These are phyloP conservation scores for Listronotus bonariensis DNA, from an alignment of 1,140 invertebrate genomes.

Conservation along the genomic window DNA sequence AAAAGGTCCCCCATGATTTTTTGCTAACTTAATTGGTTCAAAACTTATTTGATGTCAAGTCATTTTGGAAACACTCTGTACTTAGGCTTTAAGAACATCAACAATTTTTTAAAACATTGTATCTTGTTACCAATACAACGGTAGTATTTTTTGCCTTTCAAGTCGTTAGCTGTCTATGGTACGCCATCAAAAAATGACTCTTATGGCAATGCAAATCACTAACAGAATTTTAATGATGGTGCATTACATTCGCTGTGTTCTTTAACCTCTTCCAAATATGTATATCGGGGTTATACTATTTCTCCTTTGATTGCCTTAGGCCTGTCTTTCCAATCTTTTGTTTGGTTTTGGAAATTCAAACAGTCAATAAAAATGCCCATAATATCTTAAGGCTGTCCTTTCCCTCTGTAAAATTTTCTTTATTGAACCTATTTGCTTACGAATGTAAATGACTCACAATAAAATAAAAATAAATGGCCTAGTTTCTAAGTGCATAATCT, in stretches of 20 bases:
- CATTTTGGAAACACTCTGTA: too few species aligned
- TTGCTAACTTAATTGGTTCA: too few species aligned
- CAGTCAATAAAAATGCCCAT: too few species aligned
- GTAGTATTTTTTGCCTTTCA: conserved; percentile 2
- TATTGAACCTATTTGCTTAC: too few species aligned
- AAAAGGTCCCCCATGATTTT: too few species aligned
- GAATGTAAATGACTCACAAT: too few species aligned
- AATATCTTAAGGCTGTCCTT: too few species aligned
- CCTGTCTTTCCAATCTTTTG: conserved; percentile 23
- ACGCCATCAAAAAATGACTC: conserved; percentile 26
- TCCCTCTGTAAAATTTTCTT: too few species aligned
- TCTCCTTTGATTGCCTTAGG: conserved; percentile 25
- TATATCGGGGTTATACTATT: conserved; percentile 32
- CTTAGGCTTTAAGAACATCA: too few species aligned
- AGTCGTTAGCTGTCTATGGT: conserved; percentile 29
- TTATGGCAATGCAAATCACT: conserved; percentile 33
- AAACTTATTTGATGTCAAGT: too few species aligned
- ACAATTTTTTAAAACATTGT: background rate
- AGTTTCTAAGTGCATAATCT: too few species aligned
- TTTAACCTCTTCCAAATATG: conserved; percentile 35
- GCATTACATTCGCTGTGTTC: conserved; percentile 20
- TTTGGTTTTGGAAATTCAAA: conserved; percentile 13
- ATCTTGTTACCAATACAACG: background rate
- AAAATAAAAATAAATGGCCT: too few species aligned
- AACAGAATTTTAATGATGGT: conserved; percentile 35